These are phyloP conservation scores for Heliothis peltigera DNA, from an alignment of 2,888 invertebrate species.

Conservation along the genomic window DNA sequence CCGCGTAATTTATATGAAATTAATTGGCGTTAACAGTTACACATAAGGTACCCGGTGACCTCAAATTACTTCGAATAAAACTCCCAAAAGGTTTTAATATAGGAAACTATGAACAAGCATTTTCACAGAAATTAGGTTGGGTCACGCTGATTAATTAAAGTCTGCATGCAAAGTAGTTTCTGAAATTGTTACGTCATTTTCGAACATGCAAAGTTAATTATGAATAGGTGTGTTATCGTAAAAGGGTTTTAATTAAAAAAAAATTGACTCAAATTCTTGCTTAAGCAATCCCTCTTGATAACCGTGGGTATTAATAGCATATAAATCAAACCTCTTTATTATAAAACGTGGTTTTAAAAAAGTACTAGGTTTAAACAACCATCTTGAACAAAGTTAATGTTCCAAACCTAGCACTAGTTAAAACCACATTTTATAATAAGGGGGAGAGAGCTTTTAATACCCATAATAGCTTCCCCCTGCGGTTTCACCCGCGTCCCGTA, in stretches of 20 bases:
- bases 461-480: too few species aligned
- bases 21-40: conserved; percentile 48
- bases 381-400: too few species aligned
- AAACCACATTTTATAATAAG: too few species aligned
- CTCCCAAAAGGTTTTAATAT: conserved; percentile 34
- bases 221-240: conserved; percentile 4
- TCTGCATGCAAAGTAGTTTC: conserved; percentile 24
- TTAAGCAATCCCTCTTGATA: neutral
- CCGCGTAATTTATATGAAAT: conserved; percentile 36
- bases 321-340: too few species aligned
- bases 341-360: too few species aligned
- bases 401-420: too few species aligned
- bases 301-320: too few species aligned
- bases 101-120: conserved; percentile 22
- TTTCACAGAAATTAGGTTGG: conserved; percentile 45
- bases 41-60: conserved; percentile 15
- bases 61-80: conserved; percentile 20
- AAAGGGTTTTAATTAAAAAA: neutral
- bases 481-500: too few species aligned
- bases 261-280: neutral
- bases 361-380: too few species aligned
- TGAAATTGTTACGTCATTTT: conserved; percentile 31
- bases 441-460: too few species aligned
- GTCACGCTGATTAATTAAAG: conserved; percentile 31
- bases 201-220: conserved; percentile 22